These are phyloP conservation scores for Willowsia nigromaculata DNA, from an alignment of 2,888 invertebrate genomes.

Conservation along the genomic window DNA sequence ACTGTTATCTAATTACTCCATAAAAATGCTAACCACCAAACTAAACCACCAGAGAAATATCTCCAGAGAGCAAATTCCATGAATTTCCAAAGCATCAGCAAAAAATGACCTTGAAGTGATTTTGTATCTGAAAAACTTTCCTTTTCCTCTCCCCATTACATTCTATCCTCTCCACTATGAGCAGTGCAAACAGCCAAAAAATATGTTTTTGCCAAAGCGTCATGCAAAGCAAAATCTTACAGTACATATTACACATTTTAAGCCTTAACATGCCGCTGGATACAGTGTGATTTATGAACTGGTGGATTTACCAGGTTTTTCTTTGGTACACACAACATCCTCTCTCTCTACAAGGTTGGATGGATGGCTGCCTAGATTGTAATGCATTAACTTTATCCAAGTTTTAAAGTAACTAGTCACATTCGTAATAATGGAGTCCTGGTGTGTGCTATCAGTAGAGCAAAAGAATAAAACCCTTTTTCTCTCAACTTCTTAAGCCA, in stretches of 20 bases:
- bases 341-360: not conserved
- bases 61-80: not conserved
- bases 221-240: not conserved
- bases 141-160: not conserved
- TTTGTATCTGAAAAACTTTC: not conserved
- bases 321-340: not conserved
- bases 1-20: not conserved
- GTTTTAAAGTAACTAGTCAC: conserved; percentile 25
- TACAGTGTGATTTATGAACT: conserved; percentile 64
- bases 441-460: not conserved
- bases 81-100: not conserved
- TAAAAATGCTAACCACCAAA: not conserved
- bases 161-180: not conserved
- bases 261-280: not conserved
- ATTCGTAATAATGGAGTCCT: conserved; percentile 16
- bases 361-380: conserved; percentile 27
- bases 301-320: conserved; percentile 47
- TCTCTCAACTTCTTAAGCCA: too few species aligned
- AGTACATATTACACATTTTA: not conserved
- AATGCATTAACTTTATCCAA: conserved; percentile 27
- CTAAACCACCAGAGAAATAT: not conserved
- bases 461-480: not conserved
- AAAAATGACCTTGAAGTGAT: conserved; percentile 9
- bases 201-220: not conserved
- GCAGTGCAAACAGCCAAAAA: not conserved